These are phyloP conservation scores for Brenthis daphne DNA, from an alignment of 2,888 invertebrate genomes.

Conservation along the genomic window DNA sequence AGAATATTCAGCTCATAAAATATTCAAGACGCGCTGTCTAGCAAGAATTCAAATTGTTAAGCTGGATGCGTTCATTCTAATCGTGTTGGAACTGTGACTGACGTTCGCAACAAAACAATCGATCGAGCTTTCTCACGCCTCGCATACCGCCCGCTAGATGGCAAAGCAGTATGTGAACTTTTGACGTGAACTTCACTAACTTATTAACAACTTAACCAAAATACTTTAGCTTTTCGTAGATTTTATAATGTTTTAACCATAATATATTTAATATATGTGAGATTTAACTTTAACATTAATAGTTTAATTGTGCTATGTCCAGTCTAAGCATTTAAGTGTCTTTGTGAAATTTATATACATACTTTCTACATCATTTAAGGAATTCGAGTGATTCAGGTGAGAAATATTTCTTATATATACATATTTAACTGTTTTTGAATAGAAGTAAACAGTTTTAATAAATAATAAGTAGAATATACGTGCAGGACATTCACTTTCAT, in stretches of 20 bases:
- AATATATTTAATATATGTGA: slow-evolving; percentile 42
- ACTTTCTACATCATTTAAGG: slow-evolving; percentile 39
- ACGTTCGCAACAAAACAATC: slow-evolving; percentile 56
- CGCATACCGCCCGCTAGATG: slow-evolving; percentile 70
- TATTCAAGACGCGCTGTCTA: slow-evolving; percentile 45
- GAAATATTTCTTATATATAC: slow-evolving; percentile 37
- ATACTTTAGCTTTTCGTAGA: slow-evolving; percentile 74
- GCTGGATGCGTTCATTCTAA: slow-evolving; percentile 55
- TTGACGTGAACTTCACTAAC: slow-evolving; percentile 80
- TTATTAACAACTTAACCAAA: slow-evolving; percentile 77
- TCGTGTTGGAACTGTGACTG: slow-evolving; percentile 38
- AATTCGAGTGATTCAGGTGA: slow-evolving; percentile 53
- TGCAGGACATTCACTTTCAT: neutral
- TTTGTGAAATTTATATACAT: slow-evolving; percentile 28
- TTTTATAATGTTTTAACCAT: slow-evolving; percentile 63
- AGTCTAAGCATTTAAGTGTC: slow-evolving; percentile 23
- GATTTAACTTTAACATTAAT: slow-evolving; percentile 13
- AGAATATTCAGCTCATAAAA: slow-evolving; percentile 55
- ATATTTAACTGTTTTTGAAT: slow-evolving; percentile 3
- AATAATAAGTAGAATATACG: neutral
- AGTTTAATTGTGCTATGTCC: slow-evolving; percentile 45
- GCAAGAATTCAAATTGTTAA: slow-evolving; percentile 46
- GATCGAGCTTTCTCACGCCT: slow-evolving; percentile 67
- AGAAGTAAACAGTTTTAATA: neutral
- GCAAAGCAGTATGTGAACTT: slow-evolving; percentile 71